phyloP scores from a whole-genome alignment of 35 echinoderm and acorn worm genomes.

The Diadema setosum region DNA sequence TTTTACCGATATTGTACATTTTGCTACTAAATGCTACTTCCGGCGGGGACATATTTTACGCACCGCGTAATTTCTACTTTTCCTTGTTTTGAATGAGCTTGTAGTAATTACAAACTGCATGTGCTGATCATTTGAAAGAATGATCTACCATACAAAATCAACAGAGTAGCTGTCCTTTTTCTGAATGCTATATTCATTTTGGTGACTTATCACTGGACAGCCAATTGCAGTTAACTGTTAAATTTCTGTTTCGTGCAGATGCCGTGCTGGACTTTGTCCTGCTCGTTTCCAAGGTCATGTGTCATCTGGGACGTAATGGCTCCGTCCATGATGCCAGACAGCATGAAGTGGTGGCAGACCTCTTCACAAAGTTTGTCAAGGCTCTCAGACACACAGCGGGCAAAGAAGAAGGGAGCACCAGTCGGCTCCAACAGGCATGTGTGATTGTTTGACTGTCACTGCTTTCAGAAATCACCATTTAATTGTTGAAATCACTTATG shows the following conservation, averaged over 20 bases:
- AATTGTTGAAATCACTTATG: no score
- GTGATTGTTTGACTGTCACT: background rate
- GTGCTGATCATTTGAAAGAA: no score
- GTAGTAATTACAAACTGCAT: no score
- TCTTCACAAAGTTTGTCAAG: constrained; percentile 9
- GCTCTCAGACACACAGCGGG: background rate
- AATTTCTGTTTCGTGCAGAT: background rate
- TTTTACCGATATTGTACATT: no score
- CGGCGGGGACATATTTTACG: no score
- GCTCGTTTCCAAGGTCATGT: background rate
- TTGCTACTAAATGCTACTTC: no score
- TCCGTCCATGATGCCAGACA: background rate
- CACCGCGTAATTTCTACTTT: no score
- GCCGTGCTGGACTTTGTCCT: background rate
- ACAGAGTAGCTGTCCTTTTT: background rate
- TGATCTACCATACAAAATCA: no score
- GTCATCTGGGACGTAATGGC: background rate
- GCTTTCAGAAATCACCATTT: no score
- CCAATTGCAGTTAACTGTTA: background rate
- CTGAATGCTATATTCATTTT: background rate
- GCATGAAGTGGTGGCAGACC: background rate
- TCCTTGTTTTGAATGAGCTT: no score
- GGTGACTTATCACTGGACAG: background rate
- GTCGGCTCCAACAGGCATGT: background rate
- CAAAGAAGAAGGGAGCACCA: background rate